These are phyloP conservation scores for Crossocerus cetratus DNA, from an alignment of 2,888 invertebrate genomes.

Conservation along the genomic window DNA sequence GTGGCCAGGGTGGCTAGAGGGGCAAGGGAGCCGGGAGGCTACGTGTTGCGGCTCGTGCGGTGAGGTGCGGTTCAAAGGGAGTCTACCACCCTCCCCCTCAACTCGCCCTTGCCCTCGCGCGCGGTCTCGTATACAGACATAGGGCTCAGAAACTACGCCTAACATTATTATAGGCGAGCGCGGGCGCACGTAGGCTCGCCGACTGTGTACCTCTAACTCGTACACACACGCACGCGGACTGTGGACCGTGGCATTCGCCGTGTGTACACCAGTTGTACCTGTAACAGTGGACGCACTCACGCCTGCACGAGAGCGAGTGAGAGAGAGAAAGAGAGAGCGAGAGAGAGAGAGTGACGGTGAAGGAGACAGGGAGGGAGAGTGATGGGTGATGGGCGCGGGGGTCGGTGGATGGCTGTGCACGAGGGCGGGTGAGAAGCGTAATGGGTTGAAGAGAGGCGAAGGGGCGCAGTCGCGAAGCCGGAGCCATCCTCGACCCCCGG, in stretches of 20 bases:
- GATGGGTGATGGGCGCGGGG: neutral
- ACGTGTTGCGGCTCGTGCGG: conserved; percentile 51
- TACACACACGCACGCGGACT: conserved; percentile 3
- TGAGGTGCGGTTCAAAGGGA: conserved; percentile 25
- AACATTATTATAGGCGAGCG: conserved; percentile 37
- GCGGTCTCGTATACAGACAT: conserved; percentile 15
- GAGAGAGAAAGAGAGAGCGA: conserved; percentile 65
- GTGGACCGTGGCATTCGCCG: conserved; percentile 23
- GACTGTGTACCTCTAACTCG: conserved; percentile 35
- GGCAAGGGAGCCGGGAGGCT: conserved; percentile 40
- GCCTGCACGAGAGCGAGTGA: conserved; percentile 61
- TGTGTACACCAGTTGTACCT: conserved; percentile 24
- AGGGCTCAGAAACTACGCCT: conserved; percentile 6
- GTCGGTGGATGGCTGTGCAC: conserved; percentile 29
- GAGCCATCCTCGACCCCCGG: conserved; percentile 62
- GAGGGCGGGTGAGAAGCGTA: conserved; percentile 53
- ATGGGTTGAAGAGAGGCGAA: conserved; percentile 65
- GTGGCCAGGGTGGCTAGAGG: conserved; percentile 27
- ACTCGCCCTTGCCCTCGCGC: neutral
- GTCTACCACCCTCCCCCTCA: no score
- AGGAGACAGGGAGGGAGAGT: conserved; percentile 50
- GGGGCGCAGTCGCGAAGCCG: conserved; percentile 69
- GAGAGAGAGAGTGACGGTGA: conserved; percentile 67
- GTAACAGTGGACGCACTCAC: neutral
- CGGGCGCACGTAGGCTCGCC: conserved; percentile 19